phyloP scores from a whole-genome alignment of 92 coral and sea anemone genomes.

The Meandrina meandrites region DNA sequence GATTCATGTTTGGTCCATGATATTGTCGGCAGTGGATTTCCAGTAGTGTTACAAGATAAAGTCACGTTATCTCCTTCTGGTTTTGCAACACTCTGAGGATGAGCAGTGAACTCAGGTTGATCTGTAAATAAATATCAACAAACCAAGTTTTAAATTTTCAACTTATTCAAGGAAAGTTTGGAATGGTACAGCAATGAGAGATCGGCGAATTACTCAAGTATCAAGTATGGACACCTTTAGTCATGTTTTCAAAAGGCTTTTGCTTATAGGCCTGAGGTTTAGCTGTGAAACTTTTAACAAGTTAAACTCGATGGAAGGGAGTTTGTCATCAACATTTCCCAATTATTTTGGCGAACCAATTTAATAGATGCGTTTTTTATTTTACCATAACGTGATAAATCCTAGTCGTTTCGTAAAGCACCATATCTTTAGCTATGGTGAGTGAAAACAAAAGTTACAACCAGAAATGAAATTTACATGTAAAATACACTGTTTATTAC shows the following conservation, averaged over 20 bases:
- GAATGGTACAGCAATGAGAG: too few relatives aligned
- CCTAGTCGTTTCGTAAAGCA: too few relatives aligned
- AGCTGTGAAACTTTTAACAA: neutral
- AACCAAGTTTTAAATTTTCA: neutral
- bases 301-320: too few relatives aligned
- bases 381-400: too few relatives aligned
- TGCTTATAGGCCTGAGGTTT: neutral
- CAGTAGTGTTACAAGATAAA: conserved; percentile 42
- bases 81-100: conserved; percentile 11
- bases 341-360: too few relatives aligned
- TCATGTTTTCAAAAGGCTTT: neutral
- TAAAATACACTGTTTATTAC: too few relatives aligned
- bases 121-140: neutral
- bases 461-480: too few relatives aligned
- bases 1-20: conserved; percentile 44
- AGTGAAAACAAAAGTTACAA: too few relatives aligned
- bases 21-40: conserved; percentile 50
- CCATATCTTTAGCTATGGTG: too few relatives aligned
- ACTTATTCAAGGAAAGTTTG: too few relatives aligned
- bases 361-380: too few relatives aligned
- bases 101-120: conserved; percentile 21
- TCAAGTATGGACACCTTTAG: neutral
- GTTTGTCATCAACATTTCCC: too few relatives aligned
- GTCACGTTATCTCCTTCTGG: conserved; percentile 35
- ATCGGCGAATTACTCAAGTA: neutral